Evolutionary conservation across 2,113 vertebrate genomes (phyloP).

Genomic region (Varanus salvator): DNA sequence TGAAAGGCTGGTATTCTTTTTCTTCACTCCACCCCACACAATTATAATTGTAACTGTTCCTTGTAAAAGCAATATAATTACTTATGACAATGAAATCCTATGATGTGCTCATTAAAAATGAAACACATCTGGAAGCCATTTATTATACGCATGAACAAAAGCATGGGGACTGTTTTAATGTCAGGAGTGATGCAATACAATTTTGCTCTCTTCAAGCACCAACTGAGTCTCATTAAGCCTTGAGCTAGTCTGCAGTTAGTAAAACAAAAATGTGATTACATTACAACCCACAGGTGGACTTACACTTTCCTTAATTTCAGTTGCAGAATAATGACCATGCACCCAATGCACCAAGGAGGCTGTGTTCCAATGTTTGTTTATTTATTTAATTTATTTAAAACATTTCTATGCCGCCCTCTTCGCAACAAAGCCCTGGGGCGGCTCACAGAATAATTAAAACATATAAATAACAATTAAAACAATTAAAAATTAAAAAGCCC

Average conservation of each 20-base stretch:
- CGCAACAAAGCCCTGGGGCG: no score
- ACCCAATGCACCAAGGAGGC: accelerated
- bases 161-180: conserved; percentile 30
- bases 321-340: not conserved
- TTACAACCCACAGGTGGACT: not conserved
- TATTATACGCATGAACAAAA: conserved; percentile 42
- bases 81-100: not conserved
- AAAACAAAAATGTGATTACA: not conserved
- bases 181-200: conserved; percentile 37
- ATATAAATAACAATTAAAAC: no score
- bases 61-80: not conserved
- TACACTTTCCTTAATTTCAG: accelerated
- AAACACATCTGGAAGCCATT: conserved; percentile 45
- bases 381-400: no score
- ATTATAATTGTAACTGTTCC: not conserved
- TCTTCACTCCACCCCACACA: not conserved
- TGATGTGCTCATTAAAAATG: conserved; percentile 31
- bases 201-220: conserved; percentile 20
- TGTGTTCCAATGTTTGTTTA: no score
- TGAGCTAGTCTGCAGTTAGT: conserved; percentile 5
- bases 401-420: no score
- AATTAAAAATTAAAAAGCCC: no score
- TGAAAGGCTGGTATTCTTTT: not conserved
- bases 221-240: conserved; percentile 20
- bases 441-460: no score